Evolutionary conservation across 1,140 invertebrate species (phyloP).

Genomic region (Microvelia longipes): DNA sequence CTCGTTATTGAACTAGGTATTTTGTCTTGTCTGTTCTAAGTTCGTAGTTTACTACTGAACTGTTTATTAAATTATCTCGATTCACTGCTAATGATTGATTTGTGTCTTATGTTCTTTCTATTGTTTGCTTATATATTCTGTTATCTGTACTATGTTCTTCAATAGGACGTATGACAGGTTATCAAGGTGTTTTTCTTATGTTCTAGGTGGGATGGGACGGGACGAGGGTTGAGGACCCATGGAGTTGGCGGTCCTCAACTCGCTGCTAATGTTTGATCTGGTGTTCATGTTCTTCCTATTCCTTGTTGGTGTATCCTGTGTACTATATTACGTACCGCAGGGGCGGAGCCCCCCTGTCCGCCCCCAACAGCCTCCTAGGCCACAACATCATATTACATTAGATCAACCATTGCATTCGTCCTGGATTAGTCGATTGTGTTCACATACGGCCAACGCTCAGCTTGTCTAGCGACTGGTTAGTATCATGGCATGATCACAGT

Average conservation of each 20-base stretch:
- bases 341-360: constrained; percentile 27
- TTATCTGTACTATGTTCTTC: too few species aligned
- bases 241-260: constrained; percentile 67
- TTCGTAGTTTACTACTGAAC: too few species aligned
- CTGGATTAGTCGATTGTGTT: constrained; percentile 14
- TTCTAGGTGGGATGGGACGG: constrained; percentile 9
- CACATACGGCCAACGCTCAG: constrained; percentile 10
- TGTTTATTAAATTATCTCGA: too few species aligned
- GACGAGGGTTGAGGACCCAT: constrained; percentile 31
- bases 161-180: too few species aligned
- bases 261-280: constrained; percentile 69
- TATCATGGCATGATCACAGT: neutral
- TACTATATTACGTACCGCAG: constrained; percentile 56
- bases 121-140: too few species aligned
- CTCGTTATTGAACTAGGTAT: too few species aligned
- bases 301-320: constrained; percentile 59
- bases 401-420: constrained; percentile 18
- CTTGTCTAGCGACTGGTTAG: constrained; percentile 12
- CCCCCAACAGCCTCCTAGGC: constrained; percentile 29
- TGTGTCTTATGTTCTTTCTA: too few species aligned
- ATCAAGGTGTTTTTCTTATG: too few species aligned
- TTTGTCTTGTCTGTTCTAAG: too few species aligned
- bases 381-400: constrained; percentile 23
- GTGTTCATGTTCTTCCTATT: constrained; percentile 72
- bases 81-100: too few species aligned